These are phyloP conservation scores for Drosophila melanogaster DNA, from an alignment of 1,140 invertebrate genomes.

Conservation along the genomic window DNA sequence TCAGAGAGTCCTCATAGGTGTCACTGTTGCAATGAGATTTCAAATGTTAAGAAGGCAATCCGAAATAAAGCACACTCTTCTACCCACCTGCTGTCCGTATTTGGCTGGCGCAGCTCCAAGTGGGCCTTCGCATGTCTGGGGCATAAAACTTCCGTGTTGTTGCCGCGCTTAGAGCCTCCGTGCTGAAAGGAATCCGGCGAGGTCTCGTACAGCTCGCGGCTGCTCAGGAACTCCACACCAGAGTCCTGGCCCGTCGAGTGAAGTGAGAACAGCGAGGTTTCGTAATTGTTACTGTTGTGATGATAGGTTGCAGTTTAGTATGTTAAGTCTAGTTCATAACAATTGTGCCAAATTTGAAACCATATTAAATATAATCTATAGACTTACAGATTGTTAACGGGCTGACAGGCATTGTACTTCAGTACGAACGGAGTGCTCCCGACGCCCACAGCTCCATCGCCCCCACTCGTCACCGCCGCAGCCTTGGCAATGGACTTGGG, in stretches of 20 bases:
- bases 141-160: slow-evolving; percentile 65
- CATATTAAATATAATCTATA: neutral
- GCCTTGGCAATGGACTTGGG: slow-evolving; percentile 82
- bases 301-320: no score
- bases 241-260: slow-evolving; percentile 93
- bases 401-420: slow-evolving; percentile 79
- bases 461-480: slow-evolving; percentile 34
- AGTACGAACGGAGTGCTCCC: slow-evolving; percentile 70
- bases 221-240: slow-evolving; percentile 87
- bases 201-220: slow-evolving; percentile 87
- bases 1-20: slow-evolving; percentile 89
- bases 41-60: neutral
- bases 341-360: no score
- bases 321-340: no score
- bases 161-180: slow-evolving; percentile 55
- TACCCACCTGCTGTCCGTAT: slow-evolving; percentile 68
- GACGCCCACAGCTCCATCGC: slow-evolving; percentile 20
- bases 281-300: slow-evolving; percentile 77
- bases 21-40: slow-evolving; percentile 82
- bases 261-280: slow-evolving; percentile 90
- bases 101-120: slow-evolving; percentile 62
- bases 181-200: slow-evolving; percentile 88
- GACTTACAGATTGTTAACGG: slow-evolving; percentile 80
- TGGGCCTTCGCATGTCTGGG: slow-evolving; percentile 75
- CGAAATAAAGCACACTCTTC: neutral